Evolutionary conservation across 2,113 vertebrate species (phyloP).

Genomic region (Felis chaus): DNA sequence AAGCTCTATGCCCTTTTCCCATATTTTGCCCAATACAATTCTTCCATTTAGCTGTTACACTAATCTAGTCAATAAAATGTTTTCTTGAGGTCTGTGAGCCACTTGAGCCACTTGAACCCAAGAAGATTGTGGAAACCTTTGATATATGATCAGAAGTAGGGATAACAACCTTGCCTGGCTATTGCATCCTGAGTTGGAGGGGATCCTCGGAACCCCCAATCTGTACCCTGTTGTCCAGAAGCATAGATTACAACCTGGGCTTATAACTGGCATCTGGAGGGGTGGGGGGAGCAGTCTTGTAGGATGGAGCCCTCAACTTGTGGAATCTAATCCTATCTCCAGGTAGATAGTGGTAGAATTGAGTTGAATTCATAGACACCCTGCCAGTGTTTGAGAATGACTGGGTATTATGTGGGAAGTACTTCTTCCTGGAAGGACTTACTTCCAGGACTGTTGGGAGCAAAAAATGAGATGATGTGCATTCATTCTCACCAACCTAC

Average conservation of each 20-base stretch:
- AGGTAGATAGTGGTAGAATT: background rate
- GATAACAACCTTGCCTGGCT: background rate
- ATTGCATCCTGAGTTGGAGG: background rate
- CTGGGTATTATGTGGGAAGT: background rate
- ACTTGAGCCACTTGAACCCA: background rate
- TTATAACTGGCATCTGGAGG: background rate
- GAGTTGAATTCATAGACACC: background rate
- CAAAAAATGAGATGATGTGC: background rate
- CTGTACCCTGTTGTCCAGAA: background rate
- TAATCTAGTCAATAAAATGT: background rate
- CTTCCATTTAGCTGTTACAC: background rate
- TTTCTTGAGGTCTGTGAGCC: background rate
- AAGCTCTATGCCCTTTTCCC: background rate
- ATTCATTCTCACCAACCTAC: background rate
- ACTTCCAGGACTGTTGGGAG: background rate
- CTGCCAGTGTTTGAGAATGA: background rate
- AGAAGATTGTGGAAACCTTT: background rate
- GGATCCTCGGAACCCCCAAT: background rate
- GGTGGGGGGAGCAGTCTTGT: background rate
- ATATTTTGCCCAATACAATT: background rate
- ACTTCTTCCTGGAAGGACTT: background rate
- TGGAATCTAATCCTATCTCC: background rate
- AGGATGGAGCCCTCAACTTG: background rate
- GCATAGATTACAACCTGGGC: background rate
- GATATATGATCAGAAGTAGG: background rate